Evolutionary conservation across 2,888 invertebrate species (phyloP).

Genomic region (Conops quadrifasciatus): DNA sequence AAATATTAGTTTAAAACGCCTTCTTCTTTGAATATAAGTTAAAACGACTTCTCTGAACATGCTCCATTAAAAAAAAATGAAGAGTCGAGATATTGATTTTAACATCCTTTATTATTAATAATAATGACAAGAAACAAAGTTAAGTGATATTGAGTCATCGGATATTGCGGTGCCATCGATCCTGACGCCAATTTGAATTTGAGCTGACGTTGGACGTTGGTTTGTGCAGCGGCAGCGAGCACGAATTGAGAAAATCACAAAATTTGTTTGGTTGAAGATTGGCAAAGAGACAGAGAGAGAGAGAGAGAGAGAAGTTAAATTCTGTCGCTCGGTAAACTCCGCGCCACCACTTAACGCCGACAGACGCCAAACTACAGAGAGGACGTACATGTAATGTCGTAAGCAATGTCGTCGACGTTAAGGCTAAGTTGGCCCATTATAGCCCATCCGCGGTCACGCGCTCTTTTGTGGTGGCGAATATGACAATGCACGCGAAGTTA

Average conservation of each 20-base stretch:
- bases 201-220: conserved; percentile 3
- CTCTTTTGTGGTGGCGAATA: too few relatives aligned
- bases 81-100: too few relatives aligned
- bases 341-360: neutral
- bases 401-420: conserved; percentile 3
- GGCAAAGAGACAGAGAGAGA: conserved; percentile 4
- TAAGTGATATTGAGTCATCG: neutral
- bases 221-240: neutral
- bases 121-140: too few relatives aligned
- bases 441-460: too few relatives aligned
- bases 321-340: neutral
- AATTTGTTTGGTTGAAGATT: conserved; percentile 26
- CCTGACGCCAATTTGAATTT: conserved; percentile 44
- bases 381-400: too few relatives aligned
- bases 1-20: too few relatives aligned
- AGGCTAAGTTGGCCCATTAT: conserved; percentile 11
- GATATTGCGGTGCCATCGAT: conserved; percentile 44
- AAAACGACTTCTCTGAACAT: too few relatives aligned
- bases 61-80: too few relatives aligned
- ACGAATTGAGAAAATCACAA: conserved; percentile 21
- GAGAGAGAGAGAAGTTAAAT: neutral
- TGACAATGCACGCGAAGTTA: too few relatives aligned
- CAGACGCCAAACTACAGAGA: neutral
- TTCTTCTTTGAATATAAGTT: too few relatives aligned
- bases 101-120: conserved; percentile 6